phyloP scores from a whole-genome alignment of 2,888 invertebrate genomes.

The Adelognathus sp. region DNA sequence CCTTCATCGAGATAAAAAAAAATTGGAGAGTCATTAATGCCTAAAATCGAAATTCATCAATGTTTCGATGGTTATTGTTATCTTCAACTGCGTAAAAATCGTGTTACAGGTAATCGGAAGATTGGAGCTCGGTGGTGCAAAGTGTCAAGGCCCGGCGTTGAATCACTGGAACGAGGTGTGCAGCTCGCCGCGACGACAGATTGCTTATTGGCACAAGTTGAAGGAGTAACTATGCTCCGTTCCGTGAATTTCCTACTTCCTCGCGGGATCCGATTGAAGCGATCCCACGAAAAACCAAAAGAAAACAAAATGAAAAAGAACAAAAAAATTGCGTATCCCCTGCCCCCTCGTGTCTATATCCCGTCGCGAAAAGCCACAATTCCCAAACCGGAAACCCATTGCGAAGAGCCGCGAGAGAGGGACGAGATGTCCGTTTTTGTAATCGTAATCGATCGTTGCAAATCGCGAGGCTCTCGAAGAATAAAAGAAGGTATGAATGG shows the following conservation, averaged over 20 bases:
- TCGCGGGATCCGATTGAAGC: slow-evolving; percentile 52
- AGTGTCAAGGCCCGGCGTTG: slow-evolving; percentile 90
- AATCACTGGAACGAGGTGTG: slow-evolving; percentile 99
- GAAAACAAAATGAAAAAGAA: slow-evolving; percentile 9
- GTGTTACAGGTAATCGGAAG: slow-evolving; percentile 93
- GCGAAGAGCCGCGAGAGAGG: slow-evolving; percentile 47
- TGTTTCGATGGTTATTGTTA: neutral
- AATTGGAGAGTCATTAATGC: too few relatives aligned
- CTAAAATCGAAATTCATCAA: too few relatives aligned
- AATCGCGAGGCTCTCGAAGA: slow-evolving; percentile 69
- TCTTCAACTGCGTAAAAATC: neutral
- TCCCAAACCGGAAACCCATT: slow-evolving; percentile 4
- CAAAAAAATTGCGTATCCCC: slow-evolving; percentile 1
- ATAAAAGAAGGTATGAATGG: slow-evolving; percentile 34
- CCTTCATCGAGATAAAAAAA: too few relatives aligned
- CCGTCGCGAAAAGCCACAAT: slow-evolving; percentile 36
- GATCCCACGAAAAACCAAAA: slow-evolving; percentile 31
- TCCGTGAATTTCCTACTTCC: slow-evolving; percentile 53
- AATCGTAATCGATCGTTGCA: slow-evolving; percentile 68
- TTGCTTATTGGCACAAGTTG: slow-evolving; percentile 99
- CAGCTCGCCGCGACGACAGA: slow-evolving; percentile 97
- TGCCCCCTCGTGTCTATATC: slow-evolving; percentile 43
- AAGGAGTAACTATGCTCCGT: slow-evolving; percentile 86
- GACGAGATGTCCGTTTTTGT: slow-evolving; percentile 69
- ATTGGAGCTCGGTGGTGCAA: slow-evolving; percentile 93